phyloP scores from a whole-genome alignment of 1,140 invertebrate genomes.

The Orussus abietinus region DNA sequence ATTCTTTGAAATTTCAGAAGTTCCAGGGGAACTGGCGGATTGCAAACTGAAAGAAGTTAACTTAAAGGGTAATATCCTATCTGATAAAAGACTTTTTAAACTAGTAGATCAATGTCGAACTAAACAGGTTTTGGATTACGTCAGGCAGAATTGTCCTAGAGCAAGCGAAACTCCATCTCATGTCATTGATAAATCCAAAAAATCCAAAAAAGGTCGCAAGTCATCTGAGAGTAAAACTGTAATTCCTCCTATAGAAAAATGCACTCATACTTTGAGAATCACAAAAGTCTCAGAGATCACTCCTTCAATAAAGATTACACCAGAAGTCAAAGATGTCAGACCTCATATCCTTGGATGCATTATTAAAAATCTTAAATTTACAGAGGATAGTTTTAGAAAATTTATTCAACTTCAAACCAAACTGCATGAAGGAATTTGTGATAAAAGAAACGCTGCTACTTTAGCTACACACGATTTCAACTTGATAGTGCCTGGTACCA shows the following conservation, averaged over 20 bases:
- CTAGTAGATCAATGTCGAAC: conserved; percentile 66
- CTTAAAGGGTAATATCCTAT: conserved; percentile 68
- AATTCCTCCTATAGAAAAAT: conserved; percentile 26
- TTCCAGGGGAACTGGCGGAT: conserved; percentile 39
- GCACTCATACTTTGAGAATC: conserved; percentile 45
- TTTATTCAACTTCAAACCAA: conserved; percentile 79
- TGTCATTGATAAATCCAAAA: conserved; percentile 41
- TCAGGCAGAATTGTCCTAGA: conserved; percentile 60
- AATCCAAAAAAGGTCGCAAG: conserved; percentile 53
- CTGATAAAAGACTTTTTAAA: conserved; percentile 69
- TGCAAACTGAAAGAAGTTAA: conserved; percentile 55
- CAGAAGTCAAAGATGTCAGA: conserved; percentile 59
- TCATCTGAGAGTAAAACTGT: conserved; percentile 32
- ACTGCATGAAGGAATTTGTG: conserved; percentile 74
- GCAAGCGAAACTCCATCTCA: conserved; percentile 25
- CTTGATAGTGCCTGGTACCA: conserved; percentile 56
- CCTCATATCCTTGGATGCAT: conserved; percentile 73
- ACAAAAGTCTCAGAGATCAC: conserved; percentile 58
- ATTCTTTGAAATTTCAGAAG: conserved; percentile 17
- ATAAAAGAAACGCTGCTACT: conserved; percentile 72
- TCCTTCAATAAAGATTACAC: conserved; percentile 55
- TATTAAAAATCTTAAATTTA: conserved; percentile 64
- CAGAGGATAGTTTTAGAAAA: conserved; percentile 65
- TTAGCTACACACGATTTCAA: conserved; percentile 79
- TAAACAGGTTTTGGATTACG: conserved; percentile 68